Conservation (phyloP, 2,113 vertebrate genomes). For the Aegypius monachus region DNA sequence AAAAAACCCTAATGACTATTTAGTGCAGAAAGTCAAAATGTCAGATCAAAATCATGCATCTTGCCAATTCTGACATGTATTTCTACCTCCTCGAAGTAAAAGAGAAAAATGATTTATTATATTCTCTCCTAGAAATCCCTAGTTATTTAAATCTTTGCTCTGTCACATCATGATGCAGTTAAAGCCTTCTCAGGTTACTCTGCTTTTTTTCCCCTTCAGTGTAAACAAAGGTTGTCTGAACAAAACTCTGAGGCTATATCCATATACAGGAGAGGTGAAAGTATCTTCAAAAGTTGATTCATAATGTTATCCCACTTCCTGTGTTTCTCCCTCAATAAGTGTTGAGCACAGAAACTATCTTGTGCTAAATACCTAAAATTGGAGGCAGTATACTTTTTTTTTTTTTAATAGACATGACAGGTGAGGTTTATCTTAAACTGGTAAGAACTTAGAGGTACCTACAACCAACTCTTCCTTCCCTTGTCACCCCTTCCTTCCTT, state of each 20-base stretch:
- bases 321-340: neutral
- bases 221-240: neutral
- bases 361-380: neutral
- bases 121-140: neutral
- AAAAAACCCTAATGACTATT: neutral
- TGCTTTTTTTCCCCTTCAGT: neutral
- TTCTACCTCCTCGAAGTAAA: neutral
- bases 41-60: neutral
- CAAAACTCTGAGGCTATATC: neutral
- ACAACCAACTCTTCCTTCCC: neutral
- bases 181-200: neutral
- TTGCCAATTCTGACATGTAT: neutral
- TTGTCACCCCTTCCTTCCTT: conserved; percentile 4
- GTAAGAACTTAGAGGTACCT: neutral
- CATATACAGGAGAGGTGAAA: neutral
- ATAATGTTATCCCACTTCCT: neutral
- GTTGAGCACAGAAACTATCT: neutral
- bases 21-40: neutral
- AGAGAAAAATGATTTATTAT: neutral
- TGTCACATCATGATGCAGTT: neutral
- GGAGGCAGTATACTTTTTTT: neutral
- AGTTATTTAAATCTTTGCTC: neutral
- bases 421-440: neutral
- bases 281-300: neutral
- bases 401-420: neutral